These are phyloP conservation scores for Platichthys stellatus DNA, from an alignment of 2,113 vertebrate species.

Conservation along the genomic window DNA sequence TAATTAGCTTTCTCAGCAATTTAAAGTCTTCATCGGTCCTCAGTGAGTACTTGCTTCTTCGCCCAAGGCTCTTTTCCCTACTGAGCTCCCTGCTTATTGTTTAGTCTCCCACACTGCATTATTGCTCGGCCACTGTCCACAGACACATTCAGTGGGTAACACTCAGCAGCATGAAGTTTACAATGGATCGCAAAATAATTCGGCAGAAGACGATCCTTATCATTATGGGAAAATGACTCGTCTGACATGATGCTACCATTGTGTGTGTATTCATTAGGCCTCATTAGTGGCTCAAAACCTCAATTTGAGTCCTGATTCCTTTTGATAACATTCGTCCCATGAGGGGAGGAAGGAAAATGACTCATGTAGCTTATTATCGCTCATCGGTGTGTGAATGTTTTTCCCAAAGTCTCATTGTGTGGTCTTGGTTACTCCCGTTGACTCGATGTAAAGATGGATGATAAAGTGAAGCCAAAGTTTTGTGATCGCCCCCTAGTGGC, in stretches of 20 bases:
- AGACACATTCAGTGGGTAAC: constrained; percentile 4
- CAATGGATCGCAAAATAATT: constrained; percentile 22
- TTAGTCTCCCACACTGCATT: constrained; percentile 50
- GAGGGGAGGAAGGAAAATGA: constrained; percentile 22
- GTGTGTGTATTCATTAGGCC: background rate
- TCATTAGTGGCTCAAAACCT: constrained; percentile 32
- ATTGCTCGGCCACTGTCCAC: constrained; percentile 6
- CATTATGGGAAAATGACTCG: constrained; percentile 15
- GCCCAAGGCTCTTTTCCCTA: constrained; percentile 62
- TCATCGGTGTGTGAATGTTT: constrained; percentile 20
- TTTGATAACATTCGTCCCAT: constrained; percentile 21
- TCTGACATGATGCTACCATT: background rate
- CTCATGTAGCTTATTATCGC: constrained; percentile 4
- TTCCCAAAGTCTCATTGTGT: background rate
- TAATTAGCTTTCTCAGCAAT: constrained; percentile 77
- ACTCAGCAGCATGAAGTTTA: constrained; percentile 27
- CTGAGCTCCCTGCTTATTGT: constrained; percentile 66
- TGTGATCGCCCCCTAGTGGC: background rate
- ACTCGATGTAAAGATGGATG: background rate
- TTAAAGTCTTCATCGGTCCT: constrained; percentile 70
- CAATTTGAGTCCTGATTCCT: constrained; percentile 28
- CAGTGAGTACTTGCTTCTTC: constrained; percentile 59
- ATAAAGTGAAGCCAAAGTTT: background rate
- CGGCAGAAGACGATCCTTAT: constrained; percentile 21
- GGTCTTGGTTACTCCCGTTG: background rate